Percentiles rank a stretch among this genome's conserved stretches.
These are phyloP conservation scores for Colletes latitarsis DNA, from an alignment of 1,140 invertebrate genomes.

Conservation along the genomic window DNA sequence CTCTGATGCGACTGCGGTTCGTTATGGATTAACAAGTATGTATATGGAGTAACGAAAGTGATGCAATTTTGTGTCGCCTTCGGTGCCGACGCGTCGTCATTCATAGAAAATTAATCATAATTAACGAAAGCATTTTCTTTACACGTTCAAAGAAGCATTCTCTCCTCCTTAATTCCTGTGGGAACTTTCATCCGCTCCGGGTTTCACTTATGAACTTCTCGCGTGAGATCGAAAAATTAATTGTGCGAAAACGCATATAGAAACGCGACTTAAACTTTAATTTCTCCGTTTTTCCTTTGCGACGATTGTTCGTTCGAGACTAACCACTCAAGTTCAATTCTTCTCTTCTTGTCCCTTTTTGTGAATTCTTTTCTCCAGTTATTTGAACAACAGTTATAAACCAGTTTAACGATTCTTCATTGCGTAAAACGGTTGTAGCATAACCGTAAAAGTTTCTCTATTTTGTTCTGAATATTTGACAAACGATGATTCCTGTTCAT, in stretches of 20 bases:
- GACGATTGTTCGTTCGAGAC: background rate
- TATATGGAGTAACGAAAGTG: constrained; percentile 27
- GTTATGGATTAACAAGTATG: constrained; percentile 19
- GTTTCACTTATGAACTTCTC: constrained; percentile 40
- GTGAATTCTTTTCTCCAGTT: background rate
- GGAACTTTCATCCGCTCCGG: constrained; percentile 40
- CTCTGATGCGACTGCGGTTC: background rate
- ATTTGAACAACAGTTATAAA: background rate
- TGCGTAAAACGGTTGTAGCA: background rate
- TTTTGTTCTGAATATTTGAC: background rate
- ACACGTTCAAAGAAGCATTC: background rate
- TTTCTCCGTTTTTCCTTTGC: constrained; percentile 27
- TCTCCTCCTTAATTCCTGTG: constrained; percentile 21
- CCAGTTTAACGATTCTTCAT: background rate
- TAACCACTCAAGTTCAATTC: constrained; percentile 22
- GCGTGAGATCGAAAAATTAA: constrained; percentile 40
- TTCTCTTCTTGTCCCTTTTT: background rate
- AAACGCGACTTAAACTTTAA: constrained; percentile 3
- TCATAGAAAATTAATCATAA: constrained; percentile 34
- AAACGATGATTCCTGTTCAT: too few species aligned
- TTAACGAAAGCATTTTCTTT: constrained; percentile 30
- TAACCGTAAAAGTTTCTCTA: background rate
- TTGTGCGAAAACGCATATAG: constrained; percentile 37
- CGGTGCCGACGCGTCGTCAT: background rate
- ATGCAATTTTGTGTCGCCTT: background rate